A percentile compares a stretch with the other conserved stretches of the same genome.
Evolutionary conservation across 2,113 vertebrate species (phyloP).

Genomic region (Poecilia latipinna): DNA sequence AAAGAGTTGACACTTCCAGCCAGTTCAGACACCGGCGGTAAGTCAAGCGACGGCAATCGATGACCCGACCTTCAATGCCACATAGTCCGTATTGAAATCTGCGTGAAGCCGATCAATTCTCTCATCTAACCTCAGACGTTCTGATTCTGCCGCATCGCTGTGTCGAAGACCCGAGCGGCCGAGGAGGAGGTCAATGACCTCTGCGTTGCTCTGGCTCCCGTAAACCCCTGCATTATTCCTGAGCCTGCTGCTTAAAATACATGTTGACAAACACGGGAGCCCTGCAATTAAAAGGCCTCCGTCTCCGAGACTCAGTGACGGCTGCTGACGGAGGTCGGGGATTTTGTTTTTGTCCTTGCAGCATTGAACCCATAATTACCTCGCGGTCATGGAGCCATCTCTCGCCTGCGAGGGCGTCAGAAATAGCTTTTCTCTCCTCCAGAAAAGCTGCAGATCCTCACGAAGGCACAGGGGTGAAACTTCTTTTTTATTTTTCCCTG

Average conservation of each 20-base stretch:
- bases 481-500: constrained; percentile 17
- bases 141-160: constrained; percentile 10
- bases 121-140: constrained; percentile 29
- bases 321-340: constrained; percentile 42
- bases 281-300: constrained; percentile 65
- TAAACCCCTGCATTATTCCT: constrained; percentile 44
- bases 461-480: constrained; percentile 18
- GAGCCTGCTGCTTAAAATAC: constrained; percentile 58
- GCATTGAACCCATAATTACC: constrained; percentile 63
- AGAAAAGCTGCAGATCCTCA: constrained; percentile 21
- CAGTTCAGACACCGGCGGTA: neutral
- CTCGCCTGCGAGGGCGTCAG: constrained; percentile 23
- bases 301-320: constrained; percentile 26
- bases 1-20: neutral
- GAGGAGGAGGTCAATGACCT: constrained; percentile 3
- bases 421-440: constrained; percentile 50
- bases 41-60: neutral
- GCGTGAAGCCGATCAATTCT: neutral
- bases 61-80: neutral
- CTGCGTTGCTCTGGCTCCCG: neutral
- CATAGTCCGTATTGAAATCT: neutral
- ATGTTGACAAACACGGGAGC: constrained; percentile 64
- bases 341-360: constrained; percentile 45
- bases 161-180: neutral
- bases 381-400: constrained; percentile 33